These are phyloP conservation scores for Parnassius apollo DNA, from an alignment of 2,888 invertebrate genomes.

Conservation along the genomic window DNA sequence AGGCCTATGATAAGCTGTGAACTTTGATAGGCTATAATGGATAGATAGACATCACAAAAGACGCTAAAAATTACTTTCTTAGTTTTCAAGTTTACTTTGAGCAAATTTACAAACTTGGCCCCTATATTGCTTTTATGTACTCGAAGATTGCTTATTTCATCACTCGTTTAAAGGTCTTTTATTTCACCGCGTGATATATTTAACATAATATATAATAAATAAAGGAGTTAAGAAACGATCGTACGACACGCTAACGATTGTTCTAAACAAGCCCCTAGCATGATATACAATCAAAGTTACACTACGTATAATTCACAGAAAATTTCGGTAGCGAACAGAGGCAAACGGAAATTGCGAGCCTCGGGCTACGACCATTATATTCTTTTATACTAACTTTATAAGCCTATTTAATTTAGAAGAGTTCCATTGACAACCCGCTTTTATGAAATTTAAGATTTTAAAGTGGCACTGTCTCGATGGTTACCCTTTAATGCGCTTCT, in stretches of 20 bases:
- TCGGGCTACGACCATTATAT: conserved; percentile 51
- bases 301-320: conserved; percentile 38
- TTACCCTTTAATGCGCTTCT: not conserved
- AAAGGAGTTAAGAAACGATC: conserved; percentile 44
- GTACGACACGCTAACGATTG: conserved; percentile 53
- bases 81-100: no score
- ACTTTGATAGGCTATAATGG: no score
- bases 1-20: no score
- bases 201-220: conserved; percentile 37
- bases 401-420: conserved; percentile 22
- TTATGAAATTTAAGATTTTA: conserved; percentile 8
- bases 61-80: no score
- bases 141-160: conserved; percentile 12
- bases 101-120: not conserved
- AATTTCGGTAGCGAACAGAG: conserved; percentile 49
- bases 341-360: conserved; percentile 63
- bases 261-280: conserved; percentile 56
- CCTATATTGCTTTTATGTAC: conserved; percentile 8
- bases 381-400: conserved; percentile 55
- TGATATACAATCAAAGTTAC: conserved; percentile 58
- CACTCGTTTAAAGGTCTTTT: conserved; percentile 13
- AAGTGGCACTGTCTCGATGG: not conserved
- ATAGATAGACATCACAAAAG: no score
- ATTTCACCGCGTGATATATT: conserved; percentile 14
- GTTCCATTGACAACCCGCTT: conserved; percentile 2